phyloP scores from a whole-genome alignment of 2,113 vertebrate genomes.

The Leucopternis melanops region DNA sequence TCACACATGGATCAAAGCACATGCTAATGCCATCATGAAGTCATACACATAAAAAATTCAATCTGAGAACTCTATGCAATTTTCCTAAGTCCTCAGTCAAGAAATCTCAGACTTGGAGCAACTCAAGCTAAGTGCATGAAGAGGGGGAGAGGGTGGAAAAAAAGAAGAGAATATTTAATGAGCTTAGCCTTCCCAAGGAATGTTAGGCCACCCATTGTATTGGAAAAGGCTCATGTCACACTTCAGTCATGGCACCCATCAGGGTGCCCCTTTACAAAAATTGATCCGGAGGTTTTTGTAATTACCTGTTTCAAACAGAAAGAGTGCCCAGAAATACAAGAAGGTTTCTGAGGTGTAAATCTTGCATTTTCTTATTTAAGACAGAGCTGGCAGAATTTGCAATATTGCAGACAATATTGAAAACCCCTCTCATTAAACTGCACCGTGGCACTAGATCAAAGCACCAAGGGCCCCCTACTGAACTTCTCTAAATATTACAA shows the following conservation, averaged over 20 bases:
- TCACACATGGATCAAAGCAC: conserved; percentile 90
- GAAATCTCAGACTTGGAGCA: conserved; percentile 76
- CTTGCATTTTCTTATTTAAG: conserved; percentile 57
- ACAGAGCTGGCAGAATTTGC: conserved; percentile 52
- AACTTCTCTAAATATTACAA: conserved; percentile 89
- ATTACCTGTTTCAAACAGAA: conserved; percentile 76
- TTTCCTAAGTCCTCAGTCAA: conserved; percentile 79
- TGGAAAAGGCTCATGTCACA: conserved; percentile 82
- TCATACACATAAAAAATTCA: conserved; percentile 86
- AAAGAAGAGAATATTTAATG: conserved; percentile 80
- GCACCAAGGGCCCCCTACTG: conserved; percentile 92
- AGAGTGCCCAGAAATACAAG: conserved; percentile 59
- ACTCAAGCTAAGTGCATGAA: conserved; percentile 74
- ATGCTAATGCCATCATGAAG: conserved; percentile 83
- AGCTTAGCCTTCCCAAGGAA: conserved; percentile 77
- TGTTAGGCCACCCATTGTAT: conserved; percentile 84
- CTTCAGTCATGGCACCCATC: conserved; percentile 78
- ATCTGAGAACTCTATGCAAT: conserved; percentile 80
- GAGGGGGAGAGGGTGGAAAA: conserved; percentile 58
- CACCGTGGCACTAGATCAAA: conserved; percentile 90
- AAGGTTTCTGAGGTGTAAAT: conserved; percentile 66
- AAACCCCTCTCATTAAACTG: conserved; percentile 75
- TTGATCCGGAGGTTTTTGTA: conserved; percentile 77
- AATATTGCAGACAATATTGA: conserved; percentile 69
- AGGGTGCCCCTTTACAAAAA: conserved; percentile 82